Percentiles rank a stretch among this genome's conserved stretches.
Evolutionary conservation across 2,113 vertebrate genomes (phyloP).

Genomic region (Oostethus manadensis): DNA sequence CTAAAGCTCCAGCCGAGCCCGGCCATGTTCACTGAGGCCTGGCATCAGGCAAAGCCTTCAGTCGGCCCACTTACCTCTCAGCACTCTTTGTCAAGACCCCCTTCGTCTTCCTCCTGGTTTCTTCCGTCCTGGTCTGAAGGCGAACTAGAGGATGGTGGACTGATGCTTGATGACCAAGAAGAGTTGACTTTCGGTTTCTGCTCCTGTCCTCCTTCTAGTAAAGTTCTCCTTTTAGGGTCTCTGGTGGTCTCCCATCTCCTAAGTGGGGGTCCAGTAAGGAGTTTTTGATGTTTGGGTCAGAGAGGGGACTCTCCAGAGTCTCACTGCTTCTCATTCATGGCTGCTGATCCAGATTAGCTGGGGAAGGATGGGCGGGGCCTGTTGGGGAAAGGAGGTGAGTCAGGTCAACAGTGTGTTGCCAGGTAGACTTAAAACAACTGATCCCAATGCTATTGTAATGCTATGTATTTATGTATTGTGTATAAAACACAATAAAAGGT

Average conservation of each 20-base stretch:
- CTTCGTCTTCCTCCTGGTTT: constrained; percentile 4
- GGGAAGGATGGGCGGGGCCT: constrained; percentile 56
- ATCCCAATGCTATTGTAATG: too few relatives aligned
- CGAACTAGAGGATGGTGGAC: background rate
- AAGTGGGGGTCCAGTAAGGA: background rate
- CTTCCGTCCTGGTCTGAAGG: background rate
- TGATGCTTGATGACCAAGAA: background rate
- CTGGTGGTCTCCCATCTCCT: background rate
- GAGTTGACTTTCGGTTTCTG: background rate
- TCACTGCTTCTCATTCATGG: constrained; percentile 56
- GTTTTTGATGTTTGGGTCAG: constrained; percentile 27
- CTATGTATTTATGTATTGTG: too few relatives aligned
- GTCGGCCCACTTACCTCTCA: constrained; percentile 46
- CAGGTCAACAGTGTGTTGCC: constrained; percentile 11
- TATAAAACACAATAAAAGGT: too few relatives aligned
- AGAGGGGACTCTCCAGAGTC: constrained; percentile 25
- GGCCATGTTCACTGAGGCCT: constrained; percentile 32
- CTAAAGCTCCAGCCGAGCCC: constrained; percentile 58
- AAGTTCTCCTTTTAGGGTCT: background rate
- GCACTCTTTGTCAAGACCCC: constrained; percentile 7
- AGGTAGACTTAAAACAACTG: background rate
- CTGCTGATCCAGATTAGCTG: constrained; percentile 70
- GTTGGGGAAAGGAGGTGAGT: constrained; percentile 26
- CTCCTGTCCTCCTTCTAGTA: background rate
- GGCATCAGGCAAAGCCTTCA: constrained; percentile 35